These are phyloP conservation scores for Chamaetylas fuelleborni DNA, from an alignment of 2,113 vertebrate genomes.

Conservation along the genomic window DNA sequence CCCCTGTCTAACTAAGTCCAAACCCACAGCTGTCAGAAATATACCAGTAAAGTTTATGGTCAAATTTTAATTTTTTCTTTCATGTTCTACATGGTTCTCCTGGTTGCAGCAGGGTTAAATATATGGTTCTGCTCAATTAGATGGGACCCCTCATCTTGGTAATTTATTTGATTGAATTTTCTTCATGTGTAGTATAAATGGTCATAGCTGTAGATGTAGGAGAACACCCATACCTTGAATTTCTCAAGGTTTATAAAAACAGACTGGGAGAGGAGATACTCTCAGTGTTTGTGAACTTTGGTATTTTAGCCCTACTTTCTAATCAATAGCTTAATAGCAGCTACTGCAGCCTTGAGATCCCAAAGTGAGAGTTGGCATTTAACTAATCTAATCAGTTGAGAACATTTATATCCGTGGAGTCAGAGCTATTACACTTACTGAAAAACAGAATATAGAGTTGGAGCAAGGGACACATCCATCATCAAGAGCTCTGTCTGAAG, in stretches of 20 bases:
- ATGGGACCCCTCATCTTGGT: neutral
- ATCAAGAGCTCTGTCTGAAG: neutral
- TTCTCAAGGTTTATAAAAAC: neutral
- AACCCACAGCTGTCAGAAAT: neutral
- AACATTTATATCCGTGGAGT: neutral
- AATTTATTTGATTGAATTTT: neutral
- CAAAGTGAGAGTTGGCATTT: conserved; percentile 49
- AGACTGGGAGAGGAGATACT: neutral
- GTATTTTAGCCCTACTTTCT: conserved; percentile 39
- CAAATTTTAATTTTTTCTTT: neutral
- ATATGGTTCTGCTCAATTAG: neutral
- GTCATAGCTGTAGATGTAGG: neutral
- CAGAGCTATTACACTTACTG: conserved; percentile 16
- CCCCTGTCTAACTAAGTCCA: neutral
- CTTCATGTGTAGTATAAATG: neutral
- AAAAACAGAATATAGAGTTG: neutral
- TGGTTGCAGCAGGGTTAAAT: neutral
- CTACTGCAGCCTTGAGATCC: neutral
- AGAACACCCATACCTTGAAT: neutral
- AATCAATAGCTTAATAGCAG: conserved; percentile 40
- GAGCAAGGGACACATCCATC: neutral
- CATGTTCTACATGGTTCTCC: neutral
- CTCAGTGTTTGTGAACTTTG: neutral
- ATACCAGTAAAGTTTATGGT: neutral
- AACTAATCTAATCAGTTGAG: conserved; percentile 30